phyloP scores from a whole-genome alignment of 2,113 vertebrate species.

The Barnardius zonarius region DNA sequence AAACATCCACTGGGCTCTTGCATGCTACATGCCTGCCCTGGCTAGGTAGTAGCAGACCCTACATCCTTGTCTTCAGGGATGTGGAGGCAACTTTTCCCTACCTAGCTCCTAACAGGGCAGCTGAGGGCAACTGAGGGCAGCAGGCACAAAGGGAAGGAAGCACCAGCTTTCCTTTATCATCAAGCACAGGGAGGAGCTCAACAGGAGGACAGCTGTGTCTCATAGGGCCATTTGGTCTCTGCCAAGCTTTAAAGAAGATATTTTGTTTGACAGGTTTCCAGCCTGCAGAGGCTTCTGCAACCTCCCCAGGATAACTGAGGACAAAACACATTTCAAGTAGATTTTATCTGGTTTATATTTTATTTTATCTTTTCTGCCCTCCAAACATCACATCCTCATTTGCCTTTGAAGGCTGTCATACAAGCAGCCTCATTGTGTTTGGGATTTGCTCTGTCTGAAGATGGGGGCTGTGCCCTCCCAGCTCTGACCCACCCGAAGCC shows the following conservation, averaged over 20 bases:
- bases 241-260: background rate
- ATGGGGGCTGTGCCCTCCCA: background rate
- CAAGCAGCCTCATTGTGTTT: background rate
- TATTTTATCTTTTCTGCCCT: background rate
- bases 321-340: background rate
- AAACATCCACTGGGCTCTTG: background rate
- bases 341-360: background rate
- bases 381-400: background rate
- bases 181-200: background rate
- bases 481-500: background rate
- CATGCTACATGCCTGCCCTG: accelerated
- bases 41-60: background rate
- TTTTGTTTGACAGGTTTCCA: background rate
- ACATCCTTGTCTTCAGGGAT: background rate
- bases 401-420: background rate
- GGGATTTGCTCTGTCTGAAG: background rate
- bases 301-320: background rate
- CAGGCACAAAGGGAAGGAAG: background rate
- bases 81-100: background rate
- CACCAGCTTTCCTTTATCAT: background rate
- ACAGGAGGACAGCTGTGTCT: background rate
- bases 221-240: accelerated
- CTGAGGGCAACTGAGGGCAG: background rate
- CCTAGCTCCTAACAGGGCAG: too few relatives aligned
- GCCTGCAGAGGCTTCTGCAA: background rate